A percentile compares a stretch with the other conserved stretches of the same genome.
Conservation (phyloP, 2,113 vertebrate species). For the Gambusia affinis region DNA sequence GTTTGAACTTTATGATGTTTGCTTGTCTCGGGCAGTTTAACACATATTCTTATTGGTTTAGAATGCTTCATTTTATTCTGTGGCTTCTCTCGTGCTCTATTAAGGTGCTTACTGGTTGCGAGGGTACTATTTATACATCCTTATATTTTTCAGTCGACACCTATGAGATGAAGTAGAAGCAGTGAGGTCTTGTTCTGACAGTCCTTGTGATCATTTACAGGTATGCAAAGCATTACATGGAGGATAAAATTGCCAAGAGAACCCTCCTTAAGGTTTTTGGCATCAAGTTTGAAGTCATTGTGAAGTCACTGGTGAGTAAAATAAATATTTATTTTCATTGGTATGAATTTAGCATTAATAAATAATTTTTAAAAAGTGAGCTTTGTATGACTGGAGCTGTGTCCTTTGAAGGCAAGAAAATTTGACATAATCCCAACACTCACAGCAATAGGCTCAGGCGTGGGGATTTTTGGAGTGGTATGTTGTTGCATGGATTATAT, state of each 20-base stretch:
- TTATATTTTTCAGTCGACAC: background rate
- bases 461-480: constrained; percentile 98
- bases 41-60: background rate
- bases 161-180: background rate
- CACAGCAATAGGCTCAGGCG: constrained; percentile 95
- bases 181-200: background rate
- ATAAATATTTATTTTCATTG: accelerated
- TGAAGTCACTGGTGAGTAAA: constrained; percentile 86
- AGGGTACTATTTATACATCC: background rate
- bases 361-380: background rate
- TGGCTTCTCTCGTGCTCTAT: background rate
- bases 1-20: background rate
- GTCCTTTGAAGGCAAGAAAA: constrained; percentile 86
- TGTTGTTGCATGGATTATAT: constrained; percentile 52
- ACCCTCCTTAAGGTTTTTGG: constrained; percentile 94
- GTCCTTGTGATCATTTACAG: constrained; percentile 57
- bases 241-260: constrained; percentile 77
- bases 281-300: constrained; percentile 91
- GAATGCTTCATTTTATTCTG: background rate
- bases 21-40: background rate
- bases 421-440: constrained; percentile 97
- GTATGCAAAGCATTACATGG: constrained; percentile 88
- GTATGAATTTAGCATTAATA: background rate
- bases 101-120: background rate
- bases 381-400: accelerated